These are phyloP conservation scores for Arbacia lixula DNA, from an alignment of 53 echinoderm and acorn worm species.

Conservation along the genomic window DNA sequence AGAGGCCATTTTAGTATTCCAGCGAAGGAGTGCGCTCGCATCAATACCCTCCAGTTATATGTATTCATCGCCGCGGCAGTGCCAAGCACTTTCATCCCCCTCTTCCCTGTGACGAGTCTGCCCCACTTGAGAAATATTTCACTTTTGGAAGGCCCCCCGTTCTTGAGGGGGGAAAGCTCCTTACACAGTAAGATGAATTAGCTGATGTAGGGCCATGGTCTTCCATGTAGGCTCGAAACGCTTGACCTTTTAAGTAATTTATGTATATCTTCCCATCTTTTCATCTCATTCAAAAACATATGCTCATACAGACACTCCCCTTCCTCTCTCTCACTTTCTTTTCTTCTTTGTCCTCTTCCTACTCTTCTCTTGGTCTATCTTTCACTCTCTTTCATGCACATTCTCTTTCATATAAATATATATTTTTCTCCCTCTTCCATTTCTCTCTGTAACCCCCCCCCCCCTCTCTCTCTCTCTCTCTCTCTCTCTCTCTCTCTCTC, in stretches of 20 bases:
- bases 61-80: conserved; percentile 8
- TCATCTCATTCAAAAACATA: neutral
- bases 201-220: too few species aligned
- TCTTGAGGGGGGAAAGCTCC: neutral
- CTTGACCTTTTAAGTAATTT: too few species aligned
- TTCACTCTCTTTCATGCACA: neutral
- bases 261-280: too few species aligned
- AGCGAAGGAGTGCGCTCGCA: conserved; percentile 27
- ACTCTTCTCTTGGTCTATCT: neutral
- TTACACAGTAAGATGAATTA: too few species aligned
- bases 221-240: too few species aligned
- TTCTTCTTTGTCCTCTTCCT: neutral
- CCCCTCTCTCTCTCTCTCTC: neutral
- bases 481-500: neutral
- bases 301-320: neutral
- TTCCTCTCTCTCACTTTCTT: neutral
- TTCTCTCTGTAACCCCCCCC: neutral
- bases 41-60: conserved; percentile 43
- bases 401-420: too few species aligned
- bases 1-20: conserved; percentile 40
- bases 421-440: neutral
- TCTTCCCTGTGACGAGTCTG: too few species aligned
- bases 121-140: conserved; percentile 15
- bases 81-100: neutral
- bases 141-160: conserved; percentile 8